phyloP scores from a whole-genome alignment of 2,888 invertebrate species.

The Oligia strigilis region DNA sequence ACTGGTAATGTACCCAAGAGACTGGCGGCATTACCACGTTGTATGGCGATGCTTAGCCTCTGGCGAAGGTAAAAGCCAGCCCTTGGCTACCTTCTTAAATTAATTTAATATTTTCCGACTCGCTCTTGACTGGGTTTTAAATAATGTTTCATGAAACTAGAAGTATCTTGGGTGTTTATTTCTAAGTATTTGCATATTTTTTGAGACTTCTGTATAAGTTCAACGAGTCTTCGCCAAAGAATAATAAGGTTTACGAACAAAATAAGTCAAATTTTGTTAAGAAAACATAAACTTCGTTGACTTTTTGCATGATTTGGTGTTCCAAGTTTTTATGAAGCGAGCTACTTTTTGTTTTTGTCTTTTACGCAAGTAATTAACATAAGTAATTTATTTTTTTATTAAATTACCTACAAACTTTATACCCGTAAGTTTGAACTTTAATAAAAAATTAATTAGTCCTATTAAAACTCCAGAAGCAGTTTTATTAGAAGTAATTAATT shows the following conservation, averaged over 20 bases:
- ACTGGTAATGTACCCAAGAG: too few relatives aligned
- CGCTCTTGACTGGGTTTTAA: neutral
- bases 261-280: constrained; percentile 12
- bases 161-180: neutral
- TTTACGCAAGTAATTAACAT: neutral
- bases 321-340: neutral
- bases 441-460: neutral
- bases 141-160: constrained; percentile 3
- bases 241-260: constrained; percentile 22
- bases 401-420: neutral
- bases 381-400: neutral
- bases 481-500: too few relatives aligned
- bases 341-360: neutral
- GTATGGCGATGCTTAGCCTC: too few relatives aligned
- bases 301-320: constrained; percentile 9
- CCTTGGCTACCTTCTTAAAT: too few relatives aligned
- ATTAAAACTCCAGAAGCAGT: neutral
- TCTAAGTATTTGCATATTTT: constrained; percentile 30
- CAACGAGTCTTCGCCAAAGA: constrained; percentile 8
- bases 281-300: constrained; percentile 15
- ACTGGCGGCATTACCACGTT: too few relatives aligned
- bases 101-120: neutral
- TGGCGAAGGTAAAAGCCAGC: too few relatives aligned
- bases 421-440: neutral
- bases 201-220: constrained; percentile 20